phyloP scores from a whole-genome alignment of 2,113 vertebrate genomes.

The Ardeotis arabs region DNA sequence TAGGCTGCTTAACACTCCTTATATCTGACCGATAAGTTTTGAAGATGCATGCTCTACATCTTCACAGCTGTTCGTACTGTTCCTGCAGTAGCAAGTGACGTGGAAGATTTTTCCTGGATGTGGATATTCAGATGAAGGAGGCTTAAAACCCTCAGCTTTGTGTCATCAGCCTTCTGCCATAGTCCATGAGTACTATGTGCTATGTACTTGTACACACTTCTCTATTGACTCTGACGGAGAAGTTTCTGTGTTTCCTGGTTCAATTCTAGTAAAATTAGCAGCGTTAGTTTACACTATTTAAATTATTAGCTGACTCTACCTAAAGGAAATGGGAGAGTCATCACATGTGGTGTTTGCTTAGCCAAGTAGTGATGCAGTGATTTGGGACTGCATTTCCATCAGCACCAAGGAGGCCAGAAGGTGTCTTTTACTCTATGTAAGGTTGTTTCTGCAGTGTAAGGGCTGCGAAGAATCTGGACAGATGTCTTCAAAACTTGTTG shows the following conservation, averaged over 20 bases:
- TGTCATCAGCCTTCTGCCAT: background rate
- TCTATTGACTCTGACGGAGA: background rate
- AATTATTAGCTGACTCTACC: background rate
- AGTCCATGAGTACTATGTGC: background rate
- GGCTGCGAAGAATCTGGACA: background rate
- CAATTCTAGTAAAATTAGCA: background rate
- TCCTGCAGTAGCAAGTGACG: background rate
- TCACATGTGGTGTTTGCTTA: background rate
- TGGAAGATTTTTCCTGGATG: background rate
- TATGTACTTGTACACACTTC: background rate
- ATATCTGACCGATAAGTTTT: background rate
- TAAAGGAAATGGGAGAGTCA: background rate
- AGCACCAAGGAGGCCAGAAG: background rate
- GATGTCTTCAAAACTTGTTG: constrained; percentile 25
- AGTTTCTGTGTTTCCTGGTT: background rate
- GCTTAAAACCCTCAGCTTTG: background rate
- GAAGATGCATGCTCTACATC: background rate
- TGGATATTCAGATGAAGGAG: background rate
- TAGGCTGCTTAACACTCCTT: background rate
- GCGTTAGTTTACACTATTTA: background rate
- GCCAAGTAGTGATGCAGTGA: background rate
- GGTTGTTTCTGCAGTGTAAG: background rate
- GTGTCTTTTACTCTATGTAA: background rate
- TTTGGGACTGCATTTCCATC: background rate
- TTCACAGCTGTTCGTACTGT: background rate